phyloP scores from a whole-genome alignment of 2,888 invertebrate species.

The Drosophila mettleri region DNA sequence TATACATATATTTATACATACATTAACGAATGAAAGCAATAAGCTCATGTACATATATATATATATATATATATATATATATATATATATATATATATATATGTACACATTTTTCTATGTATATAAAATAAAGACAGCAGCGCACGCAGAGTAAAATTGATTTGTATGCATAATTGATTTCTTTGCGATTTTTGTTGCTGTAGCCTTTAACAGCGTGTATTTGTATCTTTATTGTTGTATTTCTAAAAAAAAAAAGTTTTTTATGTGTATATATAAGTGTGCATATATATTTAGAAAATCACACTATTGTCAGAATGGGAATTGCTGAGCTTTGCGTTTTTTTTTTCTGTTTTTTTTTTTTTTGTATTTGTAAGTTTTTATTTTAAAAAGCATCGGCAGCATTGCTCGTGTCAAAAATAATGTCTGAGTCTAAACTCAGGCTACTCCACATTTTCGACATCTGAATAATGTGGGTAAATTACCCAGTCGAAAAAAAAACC shows the following conservation, averaged over 20 bases:
- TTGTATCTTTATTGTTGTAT: slow-evolving; percentile 21
- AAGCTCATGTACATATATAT: neutral
- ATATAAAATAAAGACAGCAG: slow-evolving; percentile 31
- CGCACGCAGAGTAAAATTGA: slow-evolving; percentile 58
- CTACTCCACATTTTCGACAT: slow-evolving; percentile 11
- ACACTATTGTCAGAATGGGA: slow-evolving; percentile 48
- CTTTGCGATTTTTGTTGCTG: slow-evolving; percentile 49
- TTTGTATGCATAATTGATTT: slow-evolving; percentile 79
- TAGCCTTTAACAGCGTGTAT: slow-evolving; percentile 59
- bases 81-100: neutral
- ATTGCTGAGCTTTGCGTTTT: slow-evolving; percentile 16
- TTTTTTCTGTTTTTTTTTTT: slow-evolving; percentile 16
- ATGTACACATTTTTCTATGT: neutral
- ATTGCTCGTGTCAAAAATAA: slow-evolving; percentile 4
- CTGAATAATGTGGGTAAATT: slow-evolving; percentile 30
- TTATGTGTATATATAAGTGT: neutral
- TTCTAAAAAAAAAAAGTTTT: slow-evolving; percentile 5
- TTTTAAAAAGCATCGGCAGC: slow-evolving; percentile 5
- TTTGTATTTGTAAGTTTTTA: slow-evolving; percentile 7
- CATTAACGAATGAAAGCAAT: slow-evolving; percentile 37
- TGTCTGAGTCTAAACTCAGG: slow-evolving; percentile 1
- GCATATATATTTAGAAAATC: slow-evolving; percentile 1
- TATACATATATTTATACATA: slow-evolving; percentile 1
- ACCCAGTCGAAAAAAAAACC: slow-evolving; percentile 3
- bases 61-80: neutral